phyloP scores from a whole-genome alignment of 2,797 vertebrate genomes.

The Denticeps clupeoides region DNA sequence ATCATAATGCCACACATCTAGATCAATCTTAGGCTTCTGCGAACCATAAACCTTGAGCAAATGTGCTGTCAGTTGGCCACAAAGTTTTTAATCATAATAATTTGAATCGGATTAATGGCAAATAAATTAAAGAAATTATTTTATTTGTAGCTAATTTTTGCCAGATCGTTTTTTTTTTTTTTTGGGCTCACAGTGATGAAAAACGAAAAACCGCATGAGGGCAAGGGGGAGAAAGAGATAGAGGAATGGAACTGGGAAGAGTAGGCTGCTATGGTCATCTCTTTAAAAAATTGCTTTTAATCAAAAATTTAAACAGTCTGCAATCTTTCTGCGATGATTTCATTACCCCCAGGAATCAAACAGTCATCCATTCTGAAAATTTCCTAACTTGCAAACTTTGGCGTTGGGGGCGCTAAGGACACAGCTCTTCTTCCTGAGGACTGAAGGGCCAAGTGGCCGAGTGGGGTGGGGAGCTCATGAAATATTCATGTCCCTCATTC shows the following conservation, averaged over 20 bases:
- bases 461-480: constrained; percentile 43
- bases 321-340: constrained; percentile 51
- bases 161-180: constrained; percentile 46
- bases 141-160: constrained; percentile 43
- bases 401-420: too few species aligned
- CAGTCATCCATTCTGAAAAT: constrained; percentile 46
- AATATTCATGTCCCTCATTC: constrained; percentile 44
- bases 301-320: constrained; percentile 53
- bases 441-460: too few species aligned
- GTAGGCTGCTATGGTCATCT: constrained; percentile 48
- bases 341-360: constrained; percentile 50
- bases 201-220: constrained; percentile 35
- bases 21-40: constrained; percentile 39
- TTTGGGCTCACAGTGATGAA: constrained; percentile 34
- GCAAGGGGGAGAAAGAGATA: too few species aligned
- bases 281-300: constrained; percentile 41
- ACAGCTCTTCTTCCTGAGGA: too few species aligned
- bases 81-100: constrained; percentile 46
- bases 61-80: constrained; percentile 41
- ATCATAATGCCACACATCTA: constrained; percentile 32
- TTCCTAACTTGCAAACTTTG: constrained; percentile 30
- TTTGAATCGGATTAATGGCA: constrained; percentile 55
- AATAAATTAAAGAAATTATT: constrained; percentile 54
- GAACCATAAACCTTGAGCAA: constrained; percentile 38
- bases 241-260: constrained; percentile 31